Percentiles rank a stretch among this genome's conserved stretches.
Conservation (phyloP, 2,113 vertebrate species). For the Sapayoa aenigma region DNA sequence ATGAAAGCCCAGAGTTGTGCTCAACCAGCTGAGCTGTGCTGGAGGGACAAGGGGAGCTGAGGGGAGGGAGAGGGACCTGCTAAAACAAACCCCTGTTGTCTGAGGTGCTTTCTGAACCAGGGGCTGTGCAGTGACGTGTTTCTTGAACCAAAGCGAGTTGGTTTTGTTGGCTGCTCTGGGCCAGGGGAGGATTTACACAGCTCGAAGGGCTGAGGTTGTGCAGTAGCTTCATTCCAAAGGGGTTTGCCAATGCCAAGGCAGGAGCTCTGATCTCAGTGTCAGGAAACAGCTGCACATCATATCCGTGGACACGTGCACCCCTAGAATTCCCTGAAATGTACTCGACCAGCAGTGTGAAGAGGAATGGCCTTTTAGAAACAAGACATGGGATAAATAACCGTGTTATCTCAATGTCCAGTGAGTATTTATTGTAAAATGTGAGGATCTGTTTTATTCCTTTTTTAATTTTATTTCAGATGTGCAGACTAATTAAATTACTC, state of each 20-base stretch:
- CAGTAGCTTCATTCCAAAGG: not conserved
- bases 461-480: not conserved
- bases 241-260: not conserved
- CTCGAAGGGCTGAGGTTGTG: not conserved
- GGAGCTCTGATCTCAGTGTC: not conserved
- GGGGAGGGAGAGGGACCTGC: not conserved
- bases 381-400: not conserved
- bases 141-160: not conserved
- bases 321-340: not conserved
- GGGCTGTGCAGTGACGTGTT: not conserved
- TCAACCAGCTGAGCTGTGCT: not conserved
- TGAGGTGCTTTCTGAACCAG: not conserved
- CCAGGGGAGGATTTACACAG: not conserved
- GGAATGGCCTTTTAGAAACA: not conserved
- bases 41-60: not conserved
- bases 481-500: slow-evolving; percentile 26
- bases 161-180: not conserved
- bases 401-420: not conserved
- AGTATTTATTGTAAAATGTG: not conserved
- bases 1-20: not conserved
- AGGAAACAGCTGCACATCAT: not conserved
- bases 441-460: not conserved
- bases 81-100: not conserved
- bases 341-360: not conserved
- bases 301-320: not conserved